phyloP scores from a whole-genome alignment of 1,140 invertebrate species.

The Hetaerina americana region DNA sequence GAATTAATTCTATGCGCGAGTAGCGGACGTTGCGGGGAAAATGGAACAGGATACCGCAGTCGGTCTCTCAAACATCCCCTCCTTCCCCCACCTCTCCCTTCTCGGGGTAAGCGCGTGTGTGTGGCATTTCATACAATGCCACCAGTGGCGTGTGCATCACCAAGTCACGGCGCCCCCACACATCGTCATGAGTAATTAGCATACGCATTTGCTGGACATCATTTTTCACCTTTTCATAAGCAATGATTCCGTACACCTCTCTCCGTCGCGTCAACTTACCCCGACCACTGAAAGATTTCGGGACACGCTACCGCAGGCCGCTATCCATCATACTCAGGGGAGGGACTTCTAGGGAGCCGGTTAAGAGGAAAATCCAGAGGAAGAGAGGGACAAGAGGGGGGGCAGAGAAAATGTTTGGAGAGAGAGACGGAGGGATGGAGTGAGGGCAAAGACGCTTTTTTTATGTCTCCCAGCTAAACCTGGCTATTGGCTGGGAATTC shows the following conservation, averaged over 20 bases:
- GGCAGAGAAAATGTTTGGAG: too few relatives aligned
- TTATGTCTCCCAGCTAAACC: too few relatives aligned
- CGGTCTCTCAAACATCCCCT: too few relatives aligned
- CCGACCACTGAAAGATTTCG: background rate
- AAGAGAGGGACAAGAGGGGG: too few relatives aligned
- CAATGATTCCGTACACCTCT: background rate
- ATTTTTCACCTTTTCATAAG: background rate
- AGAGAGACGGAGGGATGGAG: too few relatives aligned
- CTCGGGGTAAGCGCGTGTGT: background rate
- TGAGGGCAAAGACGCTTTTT: too few relatives aligned
- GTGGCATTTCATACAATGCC: background rate
- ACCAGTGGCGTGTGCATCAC: background rate
- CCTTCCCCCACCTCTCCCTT: too few relatives aligned
- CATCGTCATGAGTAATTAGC: background rate
- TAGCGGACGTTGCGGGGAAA: background rate
- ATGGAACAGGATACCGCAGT: background rate
- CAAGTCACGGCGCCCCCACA: background rate
- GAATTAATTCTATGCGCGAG: background rate
- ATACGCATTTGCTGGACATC: background rate
- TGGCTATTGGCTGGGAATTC: too few relatives aligned
- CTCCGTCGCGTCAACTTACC: background rate
- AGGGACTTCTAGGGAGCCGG: background rate
- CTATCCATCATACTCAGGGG: background rate
- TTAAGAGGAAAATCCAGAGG: background rate
- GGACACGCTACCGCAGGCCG: background rate